Percentiles rank a stretch among this genome's conserved stretches.
Conservation (phyloP, 2,113 vertebrate species). For the Aegypius monachus region DNA sequence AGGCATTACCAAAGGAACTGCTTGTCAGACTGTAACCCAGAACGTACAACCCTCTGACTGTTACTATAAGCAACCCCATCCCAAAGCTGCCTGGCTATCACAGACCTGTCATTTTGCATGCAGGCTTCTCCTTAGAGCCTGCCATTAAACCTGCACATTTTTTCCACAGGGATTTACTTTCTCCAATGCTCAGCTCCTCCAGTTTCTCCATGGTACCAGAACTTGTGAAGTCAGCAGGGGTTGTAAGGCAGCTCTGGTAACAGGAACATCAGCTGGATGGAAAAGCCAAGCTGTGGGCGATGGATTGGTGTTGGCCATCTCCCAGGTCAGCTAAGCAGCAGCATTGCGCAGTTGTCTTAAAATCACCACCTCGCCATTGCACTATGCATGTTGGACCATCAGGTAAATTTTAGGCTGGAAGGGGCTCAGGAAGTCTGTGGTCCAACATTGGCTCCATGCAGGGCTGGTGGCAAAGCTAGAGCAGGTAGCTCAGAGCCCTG, state of each 20-base stretch:
- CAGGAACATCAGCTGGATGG: neutral
- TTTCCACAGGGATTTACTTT: slow-evolving; percentile 11
- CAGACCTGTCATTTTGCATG: neutral
- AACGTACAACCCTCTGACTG: neutral
- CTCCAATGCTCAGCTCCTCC: neutral
- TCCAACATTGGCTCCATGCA: neutral
- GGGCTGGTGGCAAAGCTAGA: neutral
- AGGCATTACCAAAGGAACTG: neutral
- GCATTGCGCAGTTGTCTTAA: neutral
- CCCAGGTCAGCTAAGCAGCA: neutral
- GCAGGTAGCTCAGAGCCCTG: neutral
- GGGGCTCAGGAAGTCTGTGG: neutral
- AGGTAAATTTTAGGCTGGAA: neutral
- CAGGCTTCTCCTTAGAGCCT: neutral
- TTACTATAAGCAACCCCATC: neutral
- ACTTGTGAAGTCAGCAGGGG: slow-evolving; percentile 3
- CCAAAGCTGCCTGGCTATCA: neutral
- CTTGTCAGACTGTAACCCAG: neutral
- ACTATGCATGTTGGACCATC: neutral
- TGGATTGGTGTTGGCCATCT: neutral
- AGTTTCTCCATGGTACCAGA: neutral
- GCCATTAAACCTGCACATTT: neutral
- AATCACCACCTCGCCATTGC: neutral
- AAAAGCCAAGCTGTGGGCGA: neutral
- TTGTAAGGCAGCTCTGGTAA: neutral